Evolutionary conservation across 2,113 vertebrate genomes (phyloP).

Genomic region (Hemibagrus wyckioides): DNA sequence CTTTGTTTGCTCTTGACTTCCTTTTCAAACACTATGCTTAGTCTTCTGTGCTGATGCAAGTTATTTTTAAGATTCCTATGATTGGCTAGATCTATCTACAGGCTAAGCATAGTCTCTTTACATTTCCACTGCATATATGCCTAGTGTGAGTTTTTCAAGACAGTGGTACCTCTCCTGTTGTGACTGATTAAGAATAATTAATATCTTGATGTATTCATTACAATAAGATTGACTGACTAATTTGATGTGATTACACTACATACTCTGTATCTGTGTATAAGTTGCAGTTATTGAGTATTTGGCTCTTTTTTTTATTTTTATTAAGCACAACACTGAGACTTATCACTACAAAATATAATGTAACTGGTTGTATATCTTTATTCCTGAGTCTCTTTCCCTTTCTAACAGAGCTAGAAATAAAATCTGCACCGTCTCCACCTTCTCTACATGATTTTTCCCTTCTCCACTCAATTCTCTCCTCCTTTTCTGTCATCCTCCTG

Average conservation of each 20-base stretch:
- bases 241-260: neutral
- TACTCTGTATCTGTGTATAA: neutral
- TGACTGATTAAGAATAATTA: neutral
- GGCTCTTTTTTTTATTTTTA: too few species aligned
- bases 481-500: slow-evolving; percentile 6
- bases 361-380: slow-evolving; percentile 28
- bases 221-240: neutral
- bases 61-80: neutral
- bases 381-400: slow-evolving; percentile 73
- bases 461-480: neutral
- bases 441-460: neutral
- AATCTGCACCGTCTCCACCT: slow-evolving; percentile 42
- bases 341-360: neutral
- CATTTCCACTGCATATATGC: neutral
- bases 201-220: neutral
- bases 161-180: neutral
- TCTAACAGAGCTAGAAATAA: slow-evolving; percentile 48
- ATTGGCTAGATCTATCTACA: neutral
- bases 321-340: neutral
- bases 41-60: neutral
- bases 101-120: neutral
- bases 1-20: slow-evolving; percentile 3
- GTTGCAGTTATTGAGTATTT: neutral
- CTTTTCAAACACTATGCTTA: neutral
- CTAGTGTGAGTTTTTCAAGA: neutral